Conservation (phyloP, 1,140 invertebrate species). For the Venturia canescens region DNA sequence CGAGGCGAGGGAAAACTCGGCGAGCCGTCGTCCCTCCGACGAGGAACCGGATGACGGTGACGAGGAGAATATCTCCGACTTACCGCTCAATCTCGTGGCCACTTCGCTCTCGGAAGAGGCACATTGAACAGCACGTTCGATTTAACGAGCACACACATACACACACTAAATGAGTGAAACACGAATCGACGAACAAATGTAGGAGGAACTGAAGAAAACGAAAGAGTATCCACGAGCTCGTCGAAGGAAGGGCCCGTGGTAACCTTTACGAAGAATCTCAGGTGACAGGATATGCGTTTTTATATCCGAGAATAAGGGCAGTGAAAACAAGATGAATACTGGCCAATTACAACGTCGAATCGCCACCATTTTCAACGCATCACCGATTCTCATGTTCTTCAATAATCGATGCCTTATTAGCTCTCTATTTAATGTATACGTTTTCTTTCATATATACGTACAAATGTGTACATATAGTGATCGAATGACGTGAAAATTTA, state of each 20-base stretch:
- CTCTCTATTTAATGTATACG: slow-evolving; percentile 39
- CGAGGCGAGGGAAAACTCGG: slow-evolving; percentile 64
- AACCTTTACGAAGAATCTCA: slow-evolving; percentile 47
- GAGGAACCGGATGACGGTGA: slow-evolving; percentile 64
- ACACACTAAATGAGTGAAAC: background rate
- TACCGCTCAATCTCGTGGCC: slow-evolving; percentile 75
- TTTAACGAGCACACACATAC: background rate
- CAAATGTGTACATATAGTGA: no score
- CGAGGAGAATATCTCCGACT: slow-evolving; percentile 73
- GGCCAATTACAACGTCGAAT: background rate
- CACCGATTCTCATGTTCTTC: slow-evolving; percentile 31
- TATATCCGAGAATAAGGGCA: background rate
- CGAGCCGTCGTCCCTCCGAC: slow-evolving; percentile 58
- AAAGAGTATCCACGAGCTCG: background rate
- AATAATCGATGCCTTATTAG: slow-evolving; percentile 41
- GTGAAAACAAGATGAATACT: background rate
- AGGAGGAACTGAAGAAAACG: background rate
- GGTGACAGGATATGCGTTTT: slow-evolving; percentile 41
- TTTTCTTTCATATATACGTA: background rate
- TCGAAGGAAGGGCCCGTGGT: background rate
- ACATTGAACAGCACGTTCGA: slow-evolving; percentile 64
- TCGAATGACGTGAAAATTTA: background rate
- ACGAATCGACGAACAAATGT: background rate
- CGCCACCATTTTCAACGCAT: background rate
- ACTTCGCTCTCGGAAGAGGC: slow-evolving; percentile 74